Conservation (phyloP, 2,113 vertebrate species). For the Xenus cinereus region DNA sequence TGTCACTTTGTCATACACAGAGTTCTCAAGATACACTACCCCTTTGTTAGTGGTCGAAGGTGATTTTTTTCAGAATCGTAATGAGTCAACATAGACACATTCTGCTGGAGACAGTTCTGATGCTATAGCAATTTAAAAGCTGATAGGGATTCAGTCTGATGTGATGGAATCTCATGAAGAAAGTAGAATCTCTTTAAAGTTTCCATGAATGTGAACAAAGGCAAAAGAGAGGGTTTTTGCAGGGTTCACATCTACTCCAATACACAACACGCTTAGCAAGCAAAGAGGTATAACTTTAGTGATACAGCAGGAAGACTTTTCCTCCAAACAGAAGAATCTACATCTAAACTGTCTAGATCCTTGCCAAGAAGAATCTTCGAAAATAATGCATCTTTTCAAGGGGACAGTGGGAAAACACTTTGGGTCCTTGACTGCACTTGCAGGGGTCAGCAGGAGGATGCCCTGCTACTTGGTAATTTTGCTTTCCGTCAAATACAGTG, state of each 20-base stretch:
- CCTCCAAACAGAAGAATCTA: background rate
- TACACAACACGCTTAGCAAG: background rate
- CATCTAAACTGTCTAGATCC: background rate
- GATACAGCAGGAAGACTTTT: background rate
- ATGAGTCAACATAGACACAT: background rate
- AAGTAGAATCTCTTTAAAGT: background rate
- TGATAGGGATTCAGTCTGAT: background rate
- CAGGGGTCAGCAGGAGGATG: background rate
- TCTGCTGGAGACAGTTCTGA: background rate
- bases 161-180: background rate
- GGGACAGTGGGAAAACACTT: background rate
- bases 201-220: background rate
- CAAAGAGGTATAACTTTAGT: background rate
- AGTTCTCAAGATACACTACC: slow-evolving; percentile 58
- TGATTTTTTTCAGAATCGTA: background rate
- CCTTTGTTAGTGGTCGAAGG: slow-evolving; percentile 52
- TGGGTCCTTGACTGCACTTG: background rate
- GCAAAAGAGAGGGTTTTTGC: background rate
- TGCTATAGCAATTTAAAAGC: background rate
- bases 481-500: background rate
- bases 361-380: background rate
- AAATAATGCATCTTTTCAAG: background rate
- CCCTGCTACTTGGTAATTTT: background rate
- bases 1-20: slow-evolving; percentile 76
- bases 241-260: background rate